These are phyloP conservation scores for Riparia riparia DNA, from an alignment of 2,113 vertebrate species.

Conservation along the genomic window DNA sequence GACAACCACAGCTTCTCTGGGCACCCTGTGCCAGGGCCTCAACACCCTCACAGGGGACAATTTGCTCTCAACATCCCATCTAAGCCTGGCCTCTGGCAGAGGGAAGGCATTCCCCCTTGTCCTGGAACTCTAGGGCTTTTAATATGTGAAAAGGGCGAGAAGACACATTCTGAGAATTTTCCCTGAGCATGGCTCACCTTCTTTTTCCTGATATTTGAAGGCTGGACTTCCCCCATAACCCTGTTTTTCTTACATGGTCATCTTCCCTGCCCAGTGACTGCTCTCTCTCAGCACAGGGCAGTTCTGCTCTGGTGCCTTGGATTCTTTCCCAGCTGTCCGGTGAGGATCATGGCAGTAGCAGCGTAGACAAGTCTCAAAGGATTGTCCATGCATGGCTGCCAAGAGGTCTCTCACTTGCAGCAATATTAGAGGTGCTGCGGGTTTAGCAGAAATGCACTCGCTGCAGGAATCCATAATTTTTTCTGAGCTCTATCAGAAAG, in stretches of 20 bases:
- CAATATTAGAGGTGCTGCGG: not conserved
- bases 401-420: not conserved
- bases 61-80: not conserved
- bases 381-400: not conserved
- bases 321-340: not conserved
- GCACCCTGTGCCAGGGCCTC: not conserved
- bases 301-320: not conserved
- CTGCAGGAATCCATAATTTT: accelerated
- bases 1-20: not conserved
- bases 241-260: not conserved
- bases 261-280: not conserved
- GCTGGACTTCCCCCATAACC: not conserved
- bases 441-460: not conserved
- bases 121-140: not conserved
- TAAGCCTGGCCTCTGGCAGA: not conserved
- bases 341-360: not conserved
- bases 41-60: accelerated
- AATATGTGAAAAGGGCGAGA: not conserved
- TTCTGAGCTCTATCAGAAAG: not conserved
- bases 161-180: not conserved
- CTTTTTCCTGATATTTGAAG: not conserved
- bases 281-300: not conserved
- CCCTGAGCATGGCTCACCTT: not conserved
- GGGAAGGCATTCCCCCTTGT: not conserved
- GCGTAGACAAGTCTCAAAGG: not conserved